These are phyloP conservation scores for Paracentrotus lividus DNA, from an alignment of 53 echinoderm and acorn worm species.

Conservation along the genomic window DNA sequence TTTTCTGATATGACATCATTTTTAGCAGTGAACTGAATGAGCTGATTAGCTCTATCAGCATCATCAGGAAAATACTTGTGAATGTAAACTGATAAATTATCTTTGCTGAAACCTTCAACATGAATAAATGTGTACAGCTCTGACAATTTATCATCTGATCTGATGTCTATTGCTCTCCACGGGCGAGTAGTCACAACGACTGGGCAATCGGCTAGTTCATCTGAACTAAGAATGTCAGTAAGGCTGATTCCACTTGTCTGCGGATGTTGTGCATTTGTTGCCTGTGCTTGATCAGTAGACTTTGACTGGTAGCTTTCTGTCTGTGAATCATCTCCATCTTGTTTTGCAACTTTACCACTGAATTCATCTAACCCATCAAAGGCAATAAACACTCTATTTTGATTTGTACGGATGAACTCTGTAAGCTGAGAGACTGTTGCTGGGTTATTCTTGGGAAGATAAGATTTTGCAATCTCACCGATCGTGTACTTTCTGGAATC, in stretches of 20 bases:
- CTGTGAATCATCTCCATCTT: too few relatives aligned
- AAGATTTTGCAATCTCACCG: not conserved
- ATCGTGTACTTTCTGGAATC: not conserved
- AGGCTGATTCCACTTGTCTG: too few relatives aligned
- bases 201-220: not conserved
- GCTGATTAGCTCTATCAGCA: not conserved
- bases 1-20: constrained; percentile 11
- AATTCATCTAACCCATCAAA: constrained; percentile 5
- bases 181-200: constrained; percentile 8
- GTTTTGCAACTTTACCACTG: not conserved
- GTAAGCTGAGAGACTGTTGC: not conserved
- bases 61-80: constrained; percentile 12
- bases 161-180: not conserved
- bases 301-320: not conserved
- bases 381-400: not conserved
- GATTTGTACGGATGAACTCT: constrained; percentile 30
- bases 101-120: constrained; percentile 26
- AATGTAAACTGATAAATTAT: not conserved
- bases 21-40: not conserved
- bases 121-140: not conserved
- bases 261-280: too few relatives aligned
- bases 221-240: not conserved
- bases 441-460: not conserved
- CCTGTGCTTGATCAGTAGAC: not conserved
- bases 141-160: not conserved